These are phyloP conservation scores for Meliscaeva auricollis DNA, from an alignment of 2,888 invertebrate species.

Conservation along the genomic window DNA sequence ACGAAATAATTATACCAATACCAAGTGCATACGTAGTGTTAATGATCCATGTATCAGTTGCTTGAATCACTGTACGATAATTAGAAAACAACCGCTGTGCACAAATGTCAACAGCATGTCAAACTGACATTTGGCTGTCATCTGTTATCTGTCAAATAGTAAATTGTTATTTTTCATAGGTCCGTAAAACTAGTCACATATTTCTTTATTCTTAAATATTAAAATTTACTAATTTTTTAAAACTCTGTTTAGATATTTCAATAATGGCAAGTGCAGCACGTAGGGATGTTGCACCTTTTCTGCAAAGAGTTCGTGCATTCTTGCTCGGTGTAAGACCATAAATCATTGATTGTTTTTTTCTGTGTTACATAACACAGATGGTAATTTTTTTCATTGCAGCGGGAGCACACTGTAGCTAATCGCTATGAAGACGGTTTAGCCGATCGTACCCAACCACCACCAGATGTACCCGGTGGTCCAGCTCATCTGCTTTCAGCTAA, in stretches of 20 bases:
- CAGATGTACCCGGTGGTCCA: slow-evolving; percentile 92
- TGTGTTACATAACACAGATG: slow-evolving; percentile 80
- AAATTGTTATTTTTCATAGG: background rate
- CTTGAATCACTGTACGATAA: background rate
- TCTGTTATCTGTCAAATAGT: background rate
- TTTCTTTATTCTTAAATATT: background rate
- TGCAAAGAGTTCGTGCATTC: slow-evolving; percentile 87
- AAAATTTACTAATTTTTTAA: background rate
- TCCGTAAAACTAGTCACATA: background rate
- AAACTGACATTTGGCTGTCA: background rate
- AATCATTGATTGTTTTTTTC: slow-evolving; percentile 18
- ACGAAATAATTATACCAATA: too few species aligned
- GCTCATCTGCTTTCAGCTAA: slow-evolving; percentile 91
- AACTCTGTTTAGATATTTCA: slow-evolving; percentile 77
- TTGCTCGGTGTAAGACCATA: slow-evolving; percentile 87
- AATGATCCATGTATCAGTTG: too few species aligned
- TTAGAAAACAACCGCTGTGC: background rate
- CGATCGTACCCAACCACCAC: slow-evolving; percentile 92
- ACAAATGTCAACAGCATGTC: background rate
- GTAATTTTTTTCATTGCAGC: slow-evolving; percentile 28
- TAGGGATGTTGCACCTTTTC: slow-evolving; percentile 87
- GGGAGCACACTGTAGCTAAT: slow-evolving; percentile 86
- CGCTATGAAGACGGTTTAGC: slow-evolving; percentile 89
- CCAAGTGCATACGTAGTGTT: too few species aligned
- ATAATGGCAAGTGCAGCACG: slow-evolving; percentile 82